Percentiles rank a stretch among this genome's conserved stretches.
These are phyloP conservation scores for Macrotrachela quadricornifera DNA, from an alignment of 1,140 invertebrate genomes.

Conservation along the genomic window DNA sequence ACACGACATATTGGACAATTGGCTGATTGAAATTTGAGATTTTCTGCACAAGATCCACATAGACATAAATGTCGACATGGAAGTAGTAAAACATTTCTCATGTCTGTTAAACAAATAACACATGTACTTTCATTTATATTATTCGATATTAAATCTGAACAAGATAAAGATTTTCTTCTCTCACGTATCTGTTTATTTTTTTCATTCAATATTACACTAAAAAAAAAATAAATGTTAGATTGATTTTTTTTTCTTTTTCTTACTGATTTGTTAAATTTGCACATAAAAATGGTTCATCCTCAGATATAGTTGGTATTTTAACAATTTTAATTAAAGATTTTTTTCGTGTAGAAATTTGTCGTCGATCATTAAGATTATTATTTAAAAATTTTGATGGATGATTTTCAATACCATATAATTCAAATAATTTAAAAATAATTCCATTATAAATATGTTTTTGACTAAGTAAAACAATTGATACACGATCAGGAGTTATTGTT, in stretches of 20 bases:
- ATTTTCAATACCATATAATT: conserved; percentile 99
- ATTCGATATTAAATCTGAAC: background rate
- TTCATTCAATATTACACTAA: background rate
- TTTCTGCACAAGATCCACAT: conserved; percentile 88
- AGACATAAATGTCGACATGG: conserved; percentile 92
- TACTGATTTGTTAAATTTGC: too few relatives aligned
- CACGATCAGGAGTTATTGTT: too few relatives aligned
- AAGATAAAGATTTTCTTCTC: background rate
- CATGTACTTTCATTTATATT: conserved; percentile 33
- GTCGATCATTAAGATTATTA: background rate
- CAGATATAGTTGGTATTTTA: background rate
- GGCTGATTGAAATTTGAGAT: conserved; percentile 60
- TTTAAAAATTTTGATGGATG: conserved; percentile 34
- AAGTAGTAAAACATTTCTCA: conserved; percentile 82
- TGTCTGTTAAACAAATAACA: conserved; percentile 96
- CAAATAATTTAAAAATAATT: conserved; percentile 81
- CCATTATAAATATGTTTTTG: conserved; percentile 96
- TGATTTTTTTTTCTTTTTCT: too few relatives aligned
- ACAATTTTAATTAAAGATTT: too few relatives aligned
- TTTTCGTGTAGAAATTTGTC: background rate
- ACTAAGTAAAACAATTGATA: conserved; percentile 39
- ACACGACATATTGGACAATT: conserved; percentile 95
- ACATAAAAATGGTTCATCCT: background rate
- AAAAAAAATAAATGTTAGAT: background rate
- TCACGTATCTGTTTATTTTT: too few relatives aligned